phyloP scores from a whole-genome alignment of 2,888 invertebrate genomes.

The Allophyes oxyacanthae region DNA sequence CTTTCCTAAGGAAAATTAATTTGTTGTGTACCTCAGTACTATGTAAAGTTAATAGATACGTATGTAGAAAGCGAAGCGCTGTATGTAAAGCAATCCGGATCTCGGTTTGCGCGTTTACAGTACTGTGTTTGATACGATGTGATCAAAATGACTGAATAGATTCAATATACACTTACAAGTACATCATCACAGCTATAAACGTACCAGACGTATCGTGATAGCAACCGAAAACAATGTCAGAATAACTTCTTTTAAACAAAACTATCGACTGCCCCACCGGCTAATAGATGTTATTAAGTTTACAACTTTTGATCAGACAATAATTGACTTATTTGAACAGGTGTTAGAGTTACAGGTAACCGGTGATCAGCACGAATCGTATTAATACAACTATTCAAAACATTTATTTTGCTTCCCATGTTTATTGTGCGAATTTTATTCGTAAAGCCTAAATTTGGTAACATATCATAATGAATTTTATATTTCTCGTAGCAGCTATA shows the following conservation, averaged over 20 bases:
- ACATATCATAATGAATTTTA: conserved; percentile 61
- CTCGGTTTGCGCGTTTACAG: conserved; percentile 23
- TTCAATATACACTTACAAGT: conserved; percentile 26
- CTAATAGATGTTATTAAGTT: conserved; percentile 7
- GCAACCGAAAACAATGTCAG: conserved; percentile 2
- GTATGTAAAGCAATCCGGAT: conserved; percentile 22
- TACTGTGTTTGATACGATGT: conserved; percentile 15
- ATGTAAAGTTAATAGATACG: conserved; percentile 22
- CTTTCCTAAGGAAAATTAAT: conserved; percentile 34
- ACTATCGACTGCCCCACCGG: conserved; percentile 8
- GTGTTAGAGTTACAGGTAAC: conserved; percentile 9
- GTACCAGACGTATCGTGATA: conserved; percentile 9
- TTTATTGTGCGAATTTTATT: conserved; percentile 71
- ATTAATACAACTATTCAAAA: conserved; percentile 24
- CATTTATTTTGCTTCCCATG: conserved; percentile 38
- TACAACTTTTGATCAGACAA: conserved; percentile 14
- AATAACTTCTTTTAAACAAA: background rate
- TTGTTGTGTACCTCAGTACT: conserved; percentile 33
- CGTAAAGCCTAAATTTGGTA: conserved; percentile 75
- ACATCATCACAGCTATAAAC: conserved; percentile 17
- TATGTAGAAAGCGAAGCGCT: conserved; percentile 31
- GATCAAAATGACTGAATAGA: conserved; percentile 16
- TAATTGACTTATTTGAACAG: conserved; percentile 43
- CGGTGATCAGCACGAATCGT: conserved; percentile 23
- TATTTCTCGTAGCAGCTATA: conserved; percentile 49